Evolutionary conservation across 1,140 invertebrate genomes (phyloP).

Genomic region (Dendroctonus ponderosae): DNA sequence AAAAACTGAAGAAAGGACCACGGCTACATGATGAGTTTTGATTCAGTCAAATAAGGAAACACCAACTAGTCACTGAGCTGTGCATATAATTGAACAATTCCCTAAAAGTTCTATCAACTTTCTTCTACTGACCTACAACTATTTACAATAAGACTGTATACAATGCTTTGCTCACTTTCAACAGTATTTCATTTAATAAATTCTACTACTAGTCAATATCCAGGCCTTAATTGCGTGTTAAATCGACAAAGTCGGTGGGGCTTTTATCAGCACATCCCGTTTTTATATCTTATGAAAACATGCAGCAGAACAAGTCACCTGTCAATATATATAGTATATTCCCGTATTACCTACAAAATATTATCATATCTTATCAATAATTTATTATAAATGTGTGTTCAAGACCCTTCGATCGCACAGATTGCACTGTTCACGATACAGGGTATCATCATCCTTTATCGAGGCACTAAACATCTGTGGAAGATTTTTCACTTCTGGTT

Average conservation of each 20-base stretch:
- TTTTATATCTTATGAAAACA: conserved; percentile 1
- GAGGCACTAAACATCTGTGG: conserved; percentile 11
- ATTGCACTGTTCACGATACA: conserved; percentile 28
- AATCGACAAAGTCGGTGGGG: background rate
- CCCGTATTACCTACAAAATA: conserved; percentile 20
- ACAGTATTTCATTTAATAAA: conserved; percentile 6
- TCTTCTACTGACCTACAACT: too few relatives aligned
- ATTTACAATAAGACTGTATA: background rate
- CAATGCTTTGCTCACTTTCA: background rate
- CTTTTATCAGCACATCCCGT: conserved; percentile 8
- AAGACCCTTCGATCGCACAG: conserved; percentile 30
- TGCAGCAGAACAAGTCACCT: conserved; percentile 26
- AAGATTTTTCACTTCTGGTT: too few relatives aligned
- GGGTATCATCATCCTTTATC: conserved; percentile 18
- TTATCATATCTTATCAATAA: conserved; percentile 40
- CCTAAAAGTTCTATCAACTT: too few relatives aligned
- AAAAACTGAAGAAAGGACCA: conserved; percentile 46
- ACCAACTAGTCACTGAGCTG: too few relatives aligned
- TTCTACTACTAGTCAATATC: too few relatives aligned
- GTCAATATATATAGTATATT: conserved; percentile 34
- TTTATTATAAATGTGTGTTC: conserved; percentile 39
- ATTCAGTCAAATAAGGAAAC: too few relatives aligned
- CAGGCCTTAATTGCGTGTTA: too few relatives aligned
- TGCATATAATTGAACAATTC: too few relatives aligned
- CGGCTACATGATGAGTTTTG: conserved; percentile 41